Evolutionary conservation across 2,888 invertebrate genomes (phyloP), one percentile per base, ranked within the genome.

Genomic region (Epinotia brunnichana): DNA sequence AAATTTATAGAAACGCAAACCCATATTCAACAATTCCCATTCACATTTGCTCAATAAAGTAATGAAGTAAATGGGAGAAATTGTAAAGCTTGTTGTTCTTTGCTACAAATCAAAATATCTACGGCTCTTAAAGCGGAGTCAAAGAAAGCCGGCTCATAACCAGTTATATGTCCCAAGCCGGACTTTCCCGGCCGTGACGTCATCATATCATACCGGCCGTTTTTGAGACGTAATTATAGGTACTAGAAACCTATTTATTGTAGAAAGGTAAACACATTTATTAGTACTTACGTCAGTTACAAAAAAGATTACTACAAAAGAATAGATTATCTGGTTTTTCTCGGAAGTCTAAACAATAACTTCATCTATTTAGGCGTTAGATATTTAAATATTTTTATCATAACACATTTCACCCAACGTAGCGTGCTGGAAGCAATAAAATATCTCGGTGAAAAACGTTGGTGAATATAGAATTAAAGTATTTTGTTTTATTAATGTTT

Each of bases 141-240:
- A 73, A 73, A 62, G 72, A 68, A 73, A 73, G 72, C 62, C 63
- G 51, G 51, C 51, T 72, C 62, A 62, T 61, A 73, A 73, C 72
- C 68, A 62, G 72, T 73, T 73, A 54, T 61, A 21, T 63, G 71
- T 67, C 39, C 53, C 56, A 51, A 57, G 67, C 68, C 62, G 57
- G 62, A 73, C 72, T 73, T 73, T 68, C 72, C 62, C 62, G 51
- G 35, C 41, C n/a, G 48, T 68, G 62, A 57, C 62, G 72, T 68
- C 72, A 72, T 67, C 67, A 57, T 73, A 68, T 57, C 68, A 56
- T 29, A 59, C 66, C 3, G 54, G 35, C 41, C 51, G 3, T 53
- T 53, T 61, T 53, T 53, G 35, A 51, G 19, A 53, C 41, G 41
- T n/a, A n/a, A 19, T 53, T 64, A 53, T 41, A 21, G 35, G 35